A percentile compares a stretch with the other conserved stretches of the same genome.
Conservation (phyloP, 2,797 vertebrate genomes). For the Scolopax rusticola region DNA sequence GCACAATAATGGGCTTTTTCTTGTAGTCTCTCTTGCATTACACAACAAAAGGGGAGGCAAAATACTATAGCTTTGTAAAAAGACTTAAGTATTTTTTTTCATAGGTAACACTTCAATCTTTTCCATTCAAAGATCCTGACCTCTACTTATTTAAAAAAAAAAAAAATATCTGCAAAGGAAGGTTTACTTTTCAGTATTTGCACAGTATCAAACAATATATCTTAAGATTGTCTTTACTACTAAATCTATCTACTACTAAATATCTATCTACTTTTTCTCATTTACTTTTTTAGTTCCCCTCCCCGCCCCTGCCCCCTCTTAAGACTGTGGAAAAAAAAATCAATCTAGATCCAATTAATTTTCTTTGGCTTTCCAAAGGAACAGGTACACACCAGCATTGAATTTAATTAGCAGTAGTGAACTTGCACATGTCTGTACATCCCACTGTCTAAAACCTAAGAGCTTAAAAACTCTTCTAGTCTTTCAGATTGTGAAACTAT, state of each 20-base stretch:
- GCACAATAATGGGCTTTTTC: background rate
- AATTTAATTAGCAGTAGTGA: background rate
- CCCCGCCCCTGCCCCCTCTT: background rate
- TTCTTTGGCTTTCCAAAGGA: background rate
- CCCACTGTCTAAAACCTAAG: background rate
- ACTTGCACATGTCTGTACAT: background rate
- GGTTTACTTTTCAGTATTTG: background rate
- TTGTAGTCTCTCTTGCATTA: background rate
- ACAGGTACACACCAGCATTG: background rate
- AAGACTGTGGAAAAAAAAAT: background rate
- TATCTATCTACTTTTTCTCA: background rate
- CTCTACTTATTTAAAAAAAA: background rate
- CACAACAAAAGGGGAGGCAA: background rate
- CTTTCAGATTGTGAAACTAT: background rate
- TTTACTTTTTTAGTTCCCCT: too few species aligned
- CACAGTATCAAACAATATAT: background rate
- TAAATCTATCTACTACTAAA: background rate
- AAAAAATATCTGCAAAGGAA: background rate
- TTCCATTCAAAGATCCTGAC: background rate
- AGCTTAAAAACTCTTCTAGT: background rate
- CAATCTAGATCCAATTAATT: background rate
- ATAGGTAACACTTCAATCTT: background rate
- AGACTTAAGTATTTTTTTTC: background rate
- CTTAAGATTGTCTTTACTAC: background rate
- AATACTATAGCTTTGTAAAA: background rate